phyloP scores from a whole-genome alignment of 53 echinoderm and acorn worm genomes.

The Apostichopus leukothele region DNA sequence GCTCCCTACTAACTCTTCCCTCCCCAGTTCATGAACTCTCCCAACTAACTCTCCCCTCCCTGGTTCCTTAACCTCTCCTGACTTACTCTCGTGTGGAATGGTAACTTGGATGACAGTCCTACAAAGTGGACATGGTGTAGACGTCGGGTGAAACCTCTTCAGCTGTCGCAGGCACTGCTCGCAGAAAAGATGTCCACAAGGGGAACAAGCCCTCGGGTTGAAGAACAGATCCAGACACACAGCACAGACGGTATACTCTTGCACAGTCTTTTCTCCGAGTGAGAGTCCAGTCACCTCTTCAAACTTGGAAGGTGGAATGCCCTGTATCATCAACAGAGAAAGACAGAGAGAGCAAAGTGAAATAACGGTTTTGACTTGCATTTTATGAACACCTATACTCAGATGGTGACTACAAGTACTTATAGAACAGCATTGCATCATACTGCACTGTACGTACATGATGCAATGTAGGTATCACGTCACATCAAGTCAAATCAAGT shows the following conservation, averaged over 20 bases:
- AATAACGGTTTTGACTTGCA: not conserved
- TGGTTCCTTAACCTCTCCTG: not conserved
- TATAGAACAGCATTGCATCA: too few relatives aligned
- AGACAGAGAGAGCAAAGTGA: not conserved
- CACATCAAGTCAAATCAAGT: not conserved
- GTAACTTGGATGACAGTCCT: conserved; percentile 65
- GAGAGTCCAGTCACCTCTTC: conserved; percentile 41
- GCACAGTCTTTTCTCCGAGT: conserved; percentile 56
- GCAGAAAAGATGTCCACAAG: conserved; percentile 85
- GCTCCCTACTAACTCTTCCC: too few relatives aligned
- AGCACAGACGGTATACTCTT: conserved; percentile 79
- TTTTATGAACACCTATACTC: not conserved
- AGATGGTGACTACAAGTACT: too few relatives aligned
- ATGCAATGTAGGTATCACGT: too few relatives aligned
- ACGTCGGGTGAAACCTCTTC: conserved; percentile 59
- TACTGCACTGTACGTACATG: too few relatives aligned
- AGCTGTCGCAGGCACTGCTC: conserved; percentile 86
- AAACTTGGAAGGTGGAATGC: conserved; percentile 32
- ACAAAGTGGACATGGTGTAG: conserved; percentile 84
- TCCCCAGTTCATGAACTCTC: too few relatives aligned
- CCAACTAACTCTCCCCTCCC: too few relatives aligned
- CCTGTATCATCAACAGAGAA: not conserved
- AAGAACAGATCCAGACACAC: conserved; percentile 85
- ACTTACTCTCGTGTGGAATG: conserved; percentile 72
- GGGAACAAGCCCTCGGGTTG: conserved; percentile 72